Base-by-base conservation (phyloP, 2,113 vertebrate genomes). In the Ia io region DNA sequence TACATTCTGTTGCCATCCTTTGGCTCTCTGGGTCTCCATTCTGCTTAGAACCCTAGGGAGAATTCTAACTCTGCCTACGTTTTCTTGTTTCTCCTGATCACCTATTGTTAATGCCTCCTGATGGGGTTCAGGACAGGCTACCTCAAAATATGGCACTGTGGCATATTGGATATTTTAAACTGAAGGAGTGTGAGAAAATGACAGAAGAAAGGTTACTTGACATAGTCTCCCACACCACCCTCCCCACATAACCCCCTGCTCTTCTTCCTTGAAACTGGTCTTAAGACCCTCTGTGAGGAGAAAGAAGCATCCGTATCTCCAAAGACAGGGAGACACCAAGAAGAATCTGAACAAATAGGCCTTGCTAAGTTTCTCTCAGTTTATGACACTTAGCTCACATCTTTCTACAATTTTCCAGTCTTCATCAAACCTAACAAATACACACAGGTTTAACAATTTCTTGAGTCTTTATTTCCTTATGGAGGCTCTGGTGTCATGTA, bases 21-120 rank as follows among this genome's bases (percentile, higher is more conserved):
- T 87, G 69, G 5, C 63, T 77, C 56, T 92, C 47, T 4, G 53
- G 9, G 67, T 95, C 17, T 86, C 37, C 79, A 35, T 78, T 91
- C n/a, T 91, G 9, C 23, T 70, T 70, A 82, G 67, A 84, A 65
- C 18, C 12, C 9, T 22, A 89, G 91, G 42, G 35, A 9, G 28
- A 82, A 84, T 59, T 96, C 51, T 90, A 70, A 42, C 49, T 91
- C 9, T 79, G 17, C 61, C 25, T 90, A 53, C 1, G 1, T 88
- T 73, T 92, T 92, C 61, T 94, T 44, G 69, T 92, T 92, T 77
- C 30, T 74, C 40, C 28, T 77, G 73, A 65, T 73, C n/a, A 56
- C 18, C 17, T 63, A 30, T 69, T 93, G 35, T 35, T 65, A 84
- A 84, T 65, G n/a, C 11, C 42, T 18, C 40, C 5, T 49, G 14